These are phyloP conservation scores for Leucoma salicis DNA, from an alignment of 2,888 invertebrate species.

Conservation along the genomic window DNA sequence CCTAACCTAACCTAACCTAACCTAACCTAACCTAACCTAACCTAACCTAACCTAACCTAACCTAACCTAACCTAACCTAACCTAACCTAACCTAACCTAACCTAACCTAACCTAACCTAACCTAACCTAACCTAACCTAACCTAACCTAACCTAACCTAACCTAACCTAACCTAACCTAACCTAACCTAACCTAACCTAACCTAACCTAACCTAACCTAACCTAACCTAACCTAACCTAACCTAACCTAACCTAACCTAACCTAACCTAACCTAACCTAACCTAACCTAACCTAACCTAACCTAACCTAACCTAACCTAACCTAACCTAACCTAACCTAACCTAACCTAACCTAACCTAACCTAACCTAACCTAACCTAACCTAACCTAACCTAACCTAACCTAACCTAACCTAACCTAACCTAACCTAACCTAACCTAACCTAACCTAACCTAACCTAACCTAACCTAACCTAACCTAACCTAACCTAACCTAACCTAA, in stretches of 20 bases:
- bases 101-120: conserved; percentile 4
- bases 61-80: conserved; percentile 6
- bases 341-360: conserved; percentile 10
- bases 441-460: conserved; percentile 9
- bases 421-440: conserved; percentile 9
- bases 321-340: conserved; percentile 4
- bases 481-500: conserved; percentile 9
- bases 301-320: conserved; percentile 4
- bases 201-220: conserved; percentile 4
- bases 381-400: conserved; percentile 10
- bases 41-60: conserved; percentile 7
- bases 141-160: conserved; percentile 4
- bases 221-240: conserved; percentile 4
- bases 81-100: conserved; percentile 4
- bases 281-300: conserved; percentile 4
- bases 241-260: conserved; percentile 4
- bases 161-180: conserved; percentile 4
- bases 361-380: conserved; percentile 10
- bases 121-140: conserved; percentile 4
- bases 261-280: conserved; percentile 4
- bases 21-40: conserved; percentile 8
- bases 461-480: conserved; percentile 9
- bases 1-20: conserved; percentile 8
- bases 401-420: conserved; percentile 10
- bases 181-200: conserved; percentile 4